Percentiles rank a stretch among this genome's conserved stretches.
phyloP scores from a whole-genome alignment of 2,888 invertebrate genomes.

The Drosophila anceps region DNA sequence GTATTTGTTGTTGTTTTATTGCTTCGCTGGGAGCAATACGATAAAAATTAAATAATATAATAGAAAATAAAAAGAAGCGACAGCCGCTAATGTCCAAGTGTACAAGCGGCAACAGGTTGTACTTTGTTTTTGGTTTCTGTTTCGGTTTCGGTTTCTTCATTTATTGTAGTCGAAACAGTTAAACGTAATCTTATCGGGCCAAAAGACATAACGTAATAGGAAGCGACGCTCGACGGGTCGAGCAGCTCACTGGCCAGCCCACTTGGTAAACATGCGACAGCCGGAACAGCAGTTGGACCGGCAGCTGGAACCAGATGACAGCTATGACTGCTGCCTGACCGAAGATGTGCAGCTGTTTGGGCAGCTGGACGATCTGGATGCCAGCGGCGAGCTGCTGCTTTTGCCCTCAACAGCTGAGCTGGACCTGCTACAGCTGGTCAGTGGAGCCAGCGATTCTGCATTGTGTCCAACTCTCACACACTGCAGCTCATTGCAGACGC shows the following conservation, averaged over 20 bases:
- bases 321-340: constrained; percentile 46
- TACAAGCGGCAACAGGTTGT: constrained; percentile 14
- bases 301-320: constrained; percentile 6
- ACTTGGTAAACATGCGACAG: constrained; percentile 36
- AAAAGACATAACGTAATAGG: constrained; percentile 24
- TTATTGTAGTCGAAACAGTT: constrained; percentile 25
- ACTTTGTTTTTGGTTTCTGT: not conserved
- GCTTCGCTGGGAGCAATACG: constrained; percentile 14
- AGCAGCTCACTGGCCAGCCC: not conserved
- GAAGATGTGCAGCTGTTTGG: constrained; percentile 64
- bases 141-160: not conserved
- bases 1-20: constrained; percentile 27
- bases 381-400: constrained; percentile 8
- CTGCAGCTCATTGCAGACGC: not conserved
- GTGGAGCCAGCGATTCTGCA: not conserved
- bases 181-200: constrained; percentile 49
- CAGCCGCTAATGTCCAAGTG: not conserved
- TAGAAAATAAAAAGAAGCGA: constrained; percentile 3
- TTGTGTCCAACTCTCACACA: not conserved
- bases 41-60: constrained; percentile 32
- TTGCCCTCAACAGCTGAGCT: constrained; percentile 7
- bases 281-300: not conserved
- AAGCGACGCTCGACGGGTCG: constrained; percentile 13
- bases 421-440: constrained; percentile 35
- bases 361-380: constrained; percentile 42